These are phyloP conservation scores for Drosophila kurseongensis DNA, from an alignment of 1,140 invertebrate genomes.

Conservation along the genomic window DNA sequence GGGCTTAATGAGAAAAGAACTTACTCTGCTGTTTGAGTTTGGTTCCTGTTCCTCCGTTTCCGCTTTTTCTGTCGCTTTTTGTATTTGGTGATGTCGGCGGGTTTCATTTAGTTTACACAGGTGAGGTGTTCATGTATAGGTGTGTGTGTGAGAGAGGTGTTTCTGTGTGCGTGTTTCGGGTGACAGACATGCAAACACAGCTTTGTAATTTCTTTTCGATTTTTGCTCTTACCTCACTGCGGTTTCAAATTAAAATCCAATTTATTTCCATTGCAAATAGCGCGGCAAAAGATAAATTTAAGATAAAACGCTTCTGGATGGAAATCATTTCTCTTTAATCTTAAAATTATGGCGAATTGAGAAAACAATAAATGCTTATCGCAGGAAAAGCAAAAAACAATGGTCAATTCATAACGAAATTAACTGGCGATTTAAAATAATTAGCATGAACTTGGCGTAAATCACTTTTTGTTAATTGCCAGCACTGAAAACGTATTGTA, in stretches of 20 bases:
- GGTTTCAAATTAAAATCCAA: constrained; percentile 54
- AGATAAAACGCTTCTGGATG: constrained; percentile 7
- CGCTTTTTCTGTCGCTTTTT: constrained; percentile 18
- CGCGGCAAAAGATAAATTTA: constrained; percentile 14
- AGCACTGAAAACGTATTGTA: constrained; percentile 1
- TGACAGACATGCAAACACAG: constrained; percentile 50
- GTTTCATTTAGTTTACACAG: constrained; percentile 51
- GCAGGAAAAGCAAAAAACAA: constrained; percentile 9
- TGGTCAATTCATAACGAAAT: constrained; percentile 21
- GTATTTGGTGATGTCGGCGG: constrained; percentile 45
- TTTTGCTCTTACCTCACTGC: constrained; percentile 11
- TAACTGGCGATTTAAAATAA: constrained; percentile 25
- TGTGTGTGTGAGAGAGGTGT: constrained; percentile 3
- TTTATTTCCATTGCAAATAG: constrained; percentile 55
- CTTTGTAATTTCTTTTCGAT: constrained; percentile 47
- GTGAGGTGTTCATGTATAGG: constrained; percentile 11
- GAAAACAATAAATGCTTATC: constrained; percentile 8
- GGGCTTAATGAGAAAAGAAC: constrained; percentile 81
- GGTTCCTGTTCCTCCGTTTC: constrained; percentile 26
- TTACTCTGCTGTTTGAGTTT: constrained; percentile 77
- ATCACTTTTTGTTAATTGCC: constrained; percentile 2
- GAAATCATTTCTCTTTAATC: background rate
- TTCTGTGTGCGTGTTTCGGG: constrained; percentile 12
- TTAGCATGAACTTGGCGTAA: constrained; percentile 9
- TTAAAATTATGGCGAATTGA: background rate